Percentiles rank a stretch among this genome's conserved stretches.
phyloP scores from a whole-genome alignment of 2,888 invertebrate species.

The Eupithecia insigniata region DNA sequence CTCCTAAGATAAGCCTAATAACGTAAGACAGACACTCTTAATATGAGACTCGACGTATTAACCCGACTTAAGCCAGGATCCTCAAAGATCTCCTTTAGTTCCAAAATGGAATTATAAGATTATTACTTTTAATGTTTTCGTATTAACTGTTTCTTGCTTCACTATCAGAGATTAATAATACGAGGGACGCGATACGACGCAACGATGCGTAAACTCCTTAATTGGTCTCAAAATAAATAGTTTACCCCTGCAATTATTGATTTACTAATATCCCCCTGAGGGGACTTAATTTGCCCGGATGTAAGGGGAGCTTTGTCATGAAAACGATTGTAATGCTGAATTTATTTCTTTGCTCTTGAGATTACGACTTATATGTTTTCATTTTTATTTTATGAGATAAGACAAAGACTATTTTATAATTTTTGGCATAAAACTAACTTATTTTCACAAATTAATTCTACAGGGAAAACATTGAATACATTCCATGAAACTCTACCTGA shows the following conservation, averaged over 20 bases:
- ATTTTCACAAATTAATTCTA: not conserved
- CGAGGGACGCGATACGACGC: not conserved
- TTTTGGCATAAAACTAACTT: not conserved
- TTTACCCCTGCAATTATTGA: slow-evolving; percentile 53
- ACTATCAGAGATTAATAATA: not conserved
- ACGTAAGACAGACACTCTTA: slow-evolving; percentile 46
- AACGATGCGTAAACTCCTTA: slow-evolving; percentile 47
- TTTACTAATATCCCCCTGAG: slow-evolving; percentile 44
- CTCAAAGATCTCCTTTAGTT: slow-evolving; percentile 25
- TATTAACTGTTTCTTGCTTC: not conserved
- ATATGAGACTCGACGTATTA: slow-evolving; percentile 57
- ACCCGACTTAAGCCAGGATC: slow-evolving; percentile 27
- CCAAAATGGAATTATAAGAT: slow-evolving; percentile 29
- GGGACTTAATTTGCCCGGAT: slow-evolving; percentile 41
- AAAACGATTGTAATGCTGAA: not conserved
- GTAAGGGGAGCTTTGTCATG: slow-evolving; percentile 14
- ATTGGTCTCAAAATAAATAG: slow-evolving; percentile 57
- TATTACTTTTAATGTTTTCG: slow-evolving; percentile 5
- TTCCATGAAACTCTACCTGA: not conserved
- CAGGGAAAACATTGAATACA: not conserved
- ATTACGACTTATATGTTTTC: not conserved
- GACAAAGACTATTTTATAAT: not conserved
- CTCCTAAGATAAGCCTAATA: slow-evolving; percentile 69
- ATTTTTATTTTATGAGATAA: not conserved
- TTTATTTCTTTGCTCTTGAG: slow-evolving; percentile 9